Base-by-base conservation (phyloP, 2,797 vertebrate species). In the Bradypus variegatus region DNA sequence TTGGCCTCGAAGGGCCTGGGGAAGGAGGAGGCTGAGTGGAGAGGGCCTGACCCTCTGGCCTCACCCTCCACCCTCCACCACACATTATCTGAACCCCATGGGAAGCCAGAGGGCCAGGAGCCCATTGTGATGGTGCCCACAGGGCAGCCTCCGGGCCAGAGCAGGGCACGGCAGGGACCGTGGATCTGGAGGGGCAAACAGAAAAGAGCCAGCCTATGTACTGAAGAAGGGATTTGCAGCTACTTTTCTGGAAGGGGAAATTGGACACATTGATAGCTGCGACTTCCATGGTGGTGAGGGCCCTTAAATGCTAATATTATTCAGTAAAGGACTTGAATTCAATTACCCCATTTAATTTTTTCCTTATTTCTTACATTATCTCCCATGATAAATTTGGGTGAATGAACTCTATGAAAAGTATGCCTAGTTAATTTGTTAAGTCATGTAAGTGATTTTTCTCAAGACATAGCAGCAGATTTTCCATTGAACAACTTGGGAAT, bases 361-460 rank as follows among this genome's bases (percentile, higher is more conserved):
- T 75, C 86, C 65, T 31, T 69, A 70, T 70, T 23, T 83, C 72
- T 82, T 91, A 92, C 92, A 79, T 83, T 60, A 45, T 80, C 65
- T 69, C 83, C 92, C 80, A 11, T 95, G 91, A 93, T 84, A 95
- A 92, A 90, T 94, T 87, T 88, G 53, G 67, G 77, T 69, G 53
- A 92, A 73, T 88, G 89, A 92, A 64, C 67, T n/a, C 79, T 88
- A 33, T 90, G 87, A 92, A 95, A 94, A 94, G 55, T 48, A 60
- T 86, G 76, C 45, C 86, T 50, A 33, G 16, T 86, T 77, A 38
- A 76, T 87, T 72, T 92, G 89, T 94, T 90, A 93, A 95, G 55
- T 93, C 72, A 94, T 81, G 13, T 38, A 53, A 89, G 83, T 86
- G 79, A 92, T 90, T 96, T 88, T 92, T 93, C 90, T 93, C 86